Evolutionary conservation across 2,888 invertebrate genomes (phyloP), one percentile per base, ranked within the genome.

Genomic region (Meteorus colon): DNA sequence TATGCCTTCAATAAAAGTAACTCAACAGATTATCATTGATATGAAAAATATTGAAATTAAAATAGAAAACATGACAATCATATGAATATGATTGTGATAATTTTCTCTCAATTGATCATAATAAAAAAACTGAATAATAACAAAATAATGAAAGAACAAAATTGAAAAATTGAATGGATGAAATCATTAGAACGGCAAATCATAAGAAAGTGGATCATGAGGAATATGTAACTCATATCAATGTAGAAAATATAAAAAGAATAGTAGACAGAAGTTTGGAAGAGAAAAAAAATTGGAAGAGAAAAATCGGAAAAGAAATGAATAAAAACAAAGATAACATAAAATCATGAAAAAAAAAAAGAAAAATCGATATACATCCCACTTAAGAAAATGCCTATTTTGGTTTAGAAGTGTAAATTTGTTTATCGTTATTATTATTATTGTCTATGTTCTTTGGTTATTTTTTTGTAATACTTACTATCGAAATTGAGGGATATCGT

Each of bases 401-500:
- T 65, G 34, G 65, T 59, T 66, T 55, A 66, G 41, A 67, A 75
- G 74, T 68, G 70, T 70, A 75, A 67, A 74, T 73, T 74, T 78
- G 67, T 75, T 73, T 70, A 27, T 51, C 19, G 29, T 68, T 66
- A 55, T 45, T 72, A 51, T 72, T 67, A 27, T 70, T 78, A 70
- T 67, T 72, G 51, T 62, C 37, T 71, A 31, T 70, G 1, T 78
- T 41, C 65, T 63, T 73, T 68, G 19, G 45, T 19, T 34, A n/a
- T 8, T 41, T 14, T 14, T 78, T 83, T 80, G 77, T 78, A 74
- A 82, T 87, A 96, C 97, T 96, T 93, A 98, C 98, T 98, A 94
- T 97, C 97, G 92, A 98, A 97, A 92, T 98, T 98, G 86, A 98
- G 94, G 92, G 97, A 97, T 91, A 98, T 97, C 81, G 97, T 97